These are phyloP conservation scores for Chaetops frenatus DNA, from an alignment of 2,113 vertebrate species.

Conservation along the genomic window DNA sequence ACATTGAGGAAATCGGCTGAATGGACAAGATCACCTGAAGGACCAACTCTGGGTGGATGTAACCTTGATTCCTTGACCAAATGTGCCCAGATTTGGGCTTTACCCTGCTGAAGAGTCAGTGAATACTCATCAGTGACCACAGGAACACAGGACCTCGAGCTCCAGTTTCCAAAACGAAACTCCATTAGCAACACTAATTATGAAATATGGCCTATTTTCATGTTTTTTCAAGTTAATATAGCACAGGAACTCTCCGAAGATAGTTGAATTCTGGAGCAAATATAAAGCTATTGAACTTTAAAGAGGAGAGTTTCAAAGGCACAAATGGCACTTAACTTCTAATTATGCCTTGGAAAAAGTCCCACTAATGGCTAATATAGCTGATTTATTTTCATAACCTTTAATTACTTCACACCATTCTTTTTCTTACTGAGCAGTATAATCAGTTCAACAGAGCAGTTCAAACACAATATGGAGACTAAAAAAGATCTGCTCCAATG, in stretches of 20 bases:
- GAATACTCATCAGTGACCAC: not conserved
- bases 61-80: not conserved
- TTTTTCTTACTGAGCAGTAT: not conserved
- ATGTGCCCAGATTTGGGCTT: not conserved
- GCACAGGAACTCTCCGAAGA: not conserved
- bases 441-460: not conserved
- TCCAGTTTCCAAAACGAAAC: not conserved
- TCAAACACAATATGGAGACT: not conserved
- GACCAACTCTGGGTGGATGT: not conserved
- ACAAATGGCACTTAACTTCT: slow-evolving; percentile 37
- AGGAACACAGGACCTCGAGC: not conserved
- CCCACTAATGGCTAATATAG: slow-evolving; percentile 37
- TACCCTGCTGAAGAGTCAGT: not conserved
- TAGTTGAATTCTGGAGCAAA: not conserved
- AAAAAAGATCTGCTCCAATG: not conserved
- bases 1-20: not conserved
- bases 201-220: not conserved
- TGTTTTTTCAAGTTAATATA: not conserved
- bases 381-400: slow-evolving; percentile 58
- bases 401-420: slow-evolving; percentile 35
- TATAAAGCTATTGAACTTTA: slow-evolving; percentile 36
- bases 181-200: not conserved
- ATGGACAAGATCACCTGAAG: not conserved
- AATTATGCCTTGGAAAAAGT: slow-evolving; percentile 41
- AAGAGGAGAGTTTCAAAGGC: slow-evolving; percentile 15